Evolutionary conservation across 2,797 vertebrate species (phyloP).

Genomic region (Phataginus tricuspis): DNA sequence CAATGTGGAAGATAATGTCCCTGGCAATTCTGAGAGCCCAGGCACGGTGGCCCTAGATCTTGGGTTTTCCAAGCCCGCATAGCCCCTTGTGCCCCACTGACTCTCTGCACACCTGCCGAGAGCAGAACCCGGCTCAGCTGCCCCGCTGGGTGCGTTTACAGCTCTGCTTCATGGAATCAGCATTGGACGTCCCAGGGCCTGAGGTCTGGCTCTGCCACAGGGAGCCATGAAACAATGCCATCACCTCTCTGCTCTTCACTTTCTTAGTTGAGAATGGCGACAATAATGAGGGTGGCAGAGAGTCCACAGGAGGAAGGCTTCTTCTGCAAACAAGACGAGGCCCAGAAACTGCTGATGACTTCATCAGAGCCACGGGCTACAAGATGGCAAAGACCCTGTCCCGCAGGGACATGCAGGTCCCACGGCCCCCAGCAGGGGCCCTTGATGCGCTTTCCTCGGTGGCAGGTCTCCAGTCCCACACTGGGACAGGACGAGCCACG

Average conservation of each 20-base stretch:
- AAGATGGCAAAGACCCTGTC: not conserved
- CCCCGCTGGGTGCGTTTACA: fast-evolving
- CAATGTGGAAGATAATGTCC: fast-evolving
- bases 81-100: too few species aligned
- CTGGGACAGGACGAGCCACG: too few species aligned
- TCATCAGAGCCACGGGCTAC: not conserved
- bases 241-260: not conserved
- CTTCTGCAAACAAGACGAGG: not conserved
- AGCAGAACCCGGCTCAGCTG: not conserved
- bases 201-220: not conserved
- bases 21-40: not conserved
- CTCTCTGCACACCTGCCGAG: not conserved
- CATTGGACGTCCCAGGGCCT: not conserved
- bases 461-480: not conserved
- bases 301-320: fast-evolving
- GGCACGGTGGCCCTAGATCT: too few species aligned
- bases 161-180: too few species aligned
- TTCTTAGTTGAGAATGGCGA: not conserved
- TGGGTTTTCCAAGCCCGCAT: too few species aligned
- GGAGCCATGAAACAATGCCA: not conserved
- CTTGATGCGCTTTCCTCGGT: not conserved
- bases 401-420: not conserved
- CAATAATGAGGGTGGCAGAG: not conserved
- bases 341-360: not conserved
- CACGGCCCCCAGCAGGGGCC: fast-evolving